Evolutionary conservation across 2,113 vertebrate genomes (phyloP).

Genomic region (Platichthys flesus): DNA sequence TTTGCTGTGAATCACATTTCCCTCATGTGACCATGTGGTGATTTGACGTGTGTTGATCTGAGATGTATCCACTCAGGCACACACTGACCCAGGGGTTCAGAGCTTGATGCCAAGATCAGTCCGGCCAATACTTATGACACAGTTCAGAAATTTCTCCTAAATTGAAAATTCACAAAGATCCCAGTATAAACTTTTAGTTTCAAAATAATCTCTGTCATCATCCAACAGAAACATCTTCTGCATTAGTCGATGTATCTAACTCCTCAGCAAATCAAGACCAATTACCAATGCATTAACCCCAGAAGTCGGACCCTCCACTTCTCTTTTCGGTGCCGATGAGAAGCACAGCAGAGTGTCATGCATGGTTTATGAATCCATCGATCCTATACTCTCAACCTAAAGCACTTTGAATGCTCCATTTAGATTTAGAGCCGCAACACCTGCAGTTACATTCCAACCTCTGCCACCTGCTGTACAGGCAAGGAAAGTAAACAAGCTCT

Average conservation of each 20-base stretch:
- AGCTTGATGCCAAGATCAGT: background rate
- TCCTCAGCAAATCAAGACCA: conserved; percentile 21
- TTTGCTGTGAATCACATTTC: background rate
- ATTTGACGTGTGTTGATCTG: background rate
- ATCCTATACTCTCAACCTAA: conserved; percentile 10
- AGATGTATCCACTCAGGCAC: background rate
- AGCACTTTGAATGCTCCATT: conserved; percentile 19
- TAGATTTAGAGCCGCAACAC: conserved; percentile 12
- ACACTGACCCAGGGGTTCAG: background rate
- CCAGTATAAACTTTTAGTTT: background rate
- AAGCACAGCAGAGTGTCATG: conserved; percentile 33
- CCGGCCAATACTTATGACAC: background rate
- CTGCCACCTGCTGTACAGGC: background rate
- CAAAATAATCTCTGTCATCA: too few relatives aligned
- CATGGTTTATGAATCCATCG: conserved; percentile 36
- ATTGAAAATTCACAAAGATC: background rate
- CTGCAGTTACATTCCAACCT: background rate
- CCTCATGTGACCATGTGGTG: background rate
- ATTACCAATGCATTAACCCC: conserved; percentile 36
- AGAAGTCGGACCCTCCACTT: background rate
- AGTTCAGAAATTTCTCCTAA: background rate
- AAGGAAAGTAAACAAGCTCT: background rate
- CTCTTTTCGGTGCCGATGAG: conserved; percentile 7
- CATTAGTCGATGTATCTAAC: conserved; percentile 20
- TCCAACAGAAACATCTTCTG: background rate